These are phyloP conservation scores for Scomber japonicus DNA, from an alignment of 2,113 vertebrate species.

Conservation along the genomic window DNA sequence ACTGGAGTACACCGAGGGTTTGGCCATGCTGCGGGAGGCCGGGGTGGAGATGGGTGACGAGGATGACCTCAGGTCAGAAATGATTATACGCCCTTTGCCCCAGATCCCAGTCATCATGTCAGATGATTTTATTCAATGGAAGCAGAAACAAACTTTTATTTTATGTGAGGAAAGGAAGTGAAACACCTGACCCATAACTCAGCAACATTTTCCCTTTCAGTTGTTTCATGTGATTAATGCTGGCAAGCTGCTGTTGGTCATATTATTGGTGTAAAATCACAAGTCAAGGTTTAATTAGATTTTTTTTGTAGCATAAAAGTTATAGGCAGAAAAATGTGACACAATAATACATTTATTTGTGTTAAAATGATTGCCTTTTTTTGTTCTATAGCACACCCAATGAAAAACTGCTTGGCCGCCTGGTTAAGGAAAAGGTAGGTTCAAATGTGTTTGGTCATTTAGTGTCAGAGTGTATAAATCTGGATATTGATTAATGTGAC, in stretches of 20 bases:
- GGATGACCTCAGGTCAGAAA: slow-evolving; percentile 94
- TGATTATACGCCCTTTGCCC: not conserved
- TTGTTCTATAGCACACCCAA: slow-evolving; percentile 92
- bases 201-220: not conserved
- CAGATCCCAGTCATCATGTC: not conserved
- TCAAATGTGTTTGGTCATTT: not conserved
- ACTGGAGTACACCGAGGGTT: slow-evolving; percentile 92
- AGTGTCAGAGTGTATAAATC: not conserved
- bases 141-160: slow-evolving; percentile 1
- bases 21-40: slow-evolving; percentile 94
- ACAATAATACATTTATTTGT: not conserved
- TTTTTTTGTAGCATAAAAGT: not conserved
- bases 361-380: not conserved
- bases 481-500: not conserved
- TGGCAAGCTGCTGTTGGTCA: not conserved
- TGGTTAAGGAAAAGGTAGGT: slow-evolving; percentile 97
- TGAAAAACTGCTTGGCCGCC: slow-evolving; percentile 96
- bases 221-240: not conserved
- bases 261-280: not conserved
- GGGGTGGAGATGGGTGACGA: slow-evolving; percentile 98
- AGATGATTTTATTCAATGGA: slow-evolving; percentile 12
- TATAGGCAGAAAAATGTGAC: not conserved
- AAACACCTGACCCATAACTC: slow-evolving; percentile 10
- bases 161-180: slow-evolving; percentile 3
- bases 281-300: not conserved